Evolutionary conservation across 2,888 invertebrate species (phyloP), one percentile per base, ranked within the genome.

Genomic region (Drosophila tripunctata): DNA sequence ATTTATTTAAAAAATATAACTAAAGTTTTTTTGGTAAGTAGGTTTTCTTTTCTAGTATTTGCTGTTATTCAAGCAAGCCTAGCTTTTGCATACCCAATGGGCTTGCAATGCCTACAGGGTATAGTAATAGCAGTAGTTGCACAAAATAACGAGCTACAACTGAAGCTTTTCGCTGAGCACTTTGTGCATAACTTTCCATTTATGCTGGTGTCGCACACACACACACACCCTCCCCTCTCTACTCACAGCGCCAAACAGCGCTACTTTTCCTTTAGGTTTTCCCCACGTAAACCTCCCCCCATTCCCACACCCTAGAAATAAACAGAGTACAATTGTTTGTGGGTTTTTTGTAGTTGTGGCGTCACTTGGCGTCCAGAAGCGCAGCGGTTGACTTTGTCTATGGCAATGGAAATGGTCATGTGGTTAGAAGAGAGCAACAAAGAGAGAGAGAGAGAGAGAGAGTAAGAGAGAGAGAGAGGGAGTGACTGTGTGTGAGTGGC

Each of bases 71-170:
- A n/a, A n/a, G n/a, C n/a, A n/a, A n/a, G n/a, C n/a, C n/a, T n/a
- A n/a, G n/a, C n/a, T n/a, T n/a, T 14, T 3, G 10, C 10, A 40
- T 44, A 60, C 51, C 50, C 24, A 2, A 8, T 7, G 1, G 0
- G 2, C n/a, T 2, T 12, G 17, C 5, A 3, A 8, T 5, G 31
- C 17, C 27, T 40, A 30, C 38, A 45, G 75, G 65, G 75, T 65
- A 60, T 56, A 7, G 27, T 41, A 56, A 50, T 54, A 56, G 70
- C 6, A 56, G 65, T 27, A 75, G 50, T 58, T 62, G 75, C 81
- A 81, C 67, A 80, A 86, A 81, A 81, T 81, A 81, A 81, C 87
- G 84, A 81, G 87, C 79, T 81, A 84, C 81, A 79, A 64, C 76
- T 62, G 68, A 64, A 57, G 78, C 78, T 73, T 52, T 78, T 61